Evolutionary conservation across 1,140 invertebrate species (phyloP).

Genomic region (Bicyclus anynana): DNA sequence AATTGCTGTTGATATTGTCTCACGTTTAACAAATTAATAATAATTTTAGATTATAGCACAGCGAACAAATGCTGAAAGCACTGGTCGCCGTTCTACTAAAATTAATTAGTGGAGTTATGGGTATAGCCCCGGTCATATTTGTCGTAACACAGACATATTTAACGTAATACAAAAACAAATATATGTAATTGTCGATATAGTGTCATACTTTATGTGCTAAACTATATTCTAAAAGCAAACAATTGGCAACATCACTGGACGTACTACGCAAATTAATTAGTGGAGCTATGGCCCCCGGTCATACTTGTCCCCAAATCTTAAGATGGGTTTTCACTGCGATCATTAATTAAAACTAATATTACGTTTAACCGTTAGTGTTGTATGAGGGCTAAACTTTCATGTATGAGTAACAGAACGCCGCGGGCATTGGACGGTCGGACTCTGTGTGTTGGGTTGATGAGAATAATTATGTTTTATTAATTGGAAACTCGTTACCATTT

Average conservation of each 20-base stretch:
- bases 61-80: too few species aligned
- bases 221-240: background rate
- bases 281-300: constrained; percentile 12
- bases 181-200: too few species aligned
- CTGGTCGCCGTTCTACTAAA: too few species aligned
- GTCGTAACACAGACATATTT: background rate
- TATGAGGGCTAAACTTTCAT: background rate
- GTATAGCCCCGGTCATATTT: too few species aligned
- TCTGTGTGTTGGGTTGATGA: background rate
- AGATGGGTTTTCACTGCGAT: background rate
- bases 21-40: too few species aligned
- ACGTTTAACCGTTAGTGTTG: background rate
- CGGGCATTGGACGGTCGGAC: background rate
- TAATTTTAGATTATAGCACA: too few species aligned
- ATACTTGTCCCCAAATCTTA: constrained; percentile 23
- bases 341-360: constrained; percentile 6
- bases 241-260: background rate
- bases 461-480: background rate
- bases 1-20: background rate
- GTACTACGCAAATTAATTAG: constrained; percentile 5
- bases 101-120: too few species aligned
- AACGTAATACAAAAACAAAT: background rate
- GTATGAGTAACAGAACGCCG: background rate
- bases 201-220: background rate
- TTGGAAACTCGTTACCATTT: background rate